Evolutionary conservation across 2,888 invertebrate species (phyloP).

Genomic region (Seladonia tumulorum): DNA sequence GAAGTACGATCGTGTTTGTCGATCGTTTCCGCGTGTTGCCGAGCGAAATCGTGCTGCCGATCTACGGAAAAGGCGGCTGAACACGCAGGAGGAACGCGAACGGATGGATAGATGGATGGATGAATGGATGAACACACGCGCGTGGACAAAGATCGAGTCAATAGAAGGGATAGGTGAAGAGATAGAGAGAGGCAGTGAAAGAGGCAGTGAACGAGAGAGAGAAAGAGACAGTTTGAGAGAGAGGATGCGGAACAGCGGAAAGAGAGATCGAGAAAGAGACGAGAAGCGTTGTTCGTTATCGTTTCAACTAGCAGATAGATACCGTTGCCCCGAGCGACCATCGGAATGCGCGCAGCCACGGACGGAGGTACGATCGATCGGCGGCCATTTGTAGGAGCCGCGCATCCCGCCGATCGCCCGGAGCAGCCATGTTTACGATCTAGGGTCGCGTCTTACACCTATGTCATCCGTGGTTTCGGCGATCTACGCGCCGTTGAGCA

Average conservation of each 20-base stretch:
- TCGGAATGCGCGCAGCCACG: constrained; percentile 25
- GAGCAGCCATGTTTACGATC: constrained; percentile 5
- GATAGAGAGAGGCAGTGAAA: not conserved
- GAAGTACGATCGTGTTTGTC: constrained; percentile 43
- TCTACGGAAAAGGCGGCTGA: not conserved
- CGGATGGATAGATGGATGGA: constrained; percentile 5
- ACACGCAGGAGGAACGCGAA: constrained; percentile 16
- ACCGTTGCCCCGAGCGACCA: constrained; percentile 1
- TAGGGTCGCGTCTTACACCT: constrained; percentile 28
- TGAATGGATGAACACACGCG: constrained; percentile 7
- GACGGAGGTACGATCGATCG: constrained; percentile 26
- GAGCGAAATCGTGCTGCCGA: not conserved
- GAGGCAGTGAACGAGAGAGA: not conserved
- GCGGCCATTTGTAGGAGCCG: constrained; percentile 7
- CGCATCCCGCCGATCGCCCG: constrained; percentile 21
- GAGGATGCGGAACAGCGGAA: not conserved
- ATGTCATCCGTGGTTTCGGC: constrained; percentile 22
- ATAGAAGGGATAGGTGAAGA: not conserved
- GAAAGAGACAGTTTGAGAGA: not conserved
- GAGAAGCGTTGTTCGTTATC: constrained; percentile 14
- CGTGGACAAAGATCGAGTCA: not conserved
- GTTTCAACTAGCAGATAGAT: not conserved
- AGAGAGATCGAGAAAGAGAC: not conserved
- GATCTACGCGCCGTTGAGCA: constrained; percentile 70
- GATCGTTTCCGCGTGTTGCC: constrained; percentile 30